These are phyloP conservation scores for Vannuccia rotundouncinata DNA, from an alignment of 2,888 invertebrate species.

Conservation along the genomic window DNA sequence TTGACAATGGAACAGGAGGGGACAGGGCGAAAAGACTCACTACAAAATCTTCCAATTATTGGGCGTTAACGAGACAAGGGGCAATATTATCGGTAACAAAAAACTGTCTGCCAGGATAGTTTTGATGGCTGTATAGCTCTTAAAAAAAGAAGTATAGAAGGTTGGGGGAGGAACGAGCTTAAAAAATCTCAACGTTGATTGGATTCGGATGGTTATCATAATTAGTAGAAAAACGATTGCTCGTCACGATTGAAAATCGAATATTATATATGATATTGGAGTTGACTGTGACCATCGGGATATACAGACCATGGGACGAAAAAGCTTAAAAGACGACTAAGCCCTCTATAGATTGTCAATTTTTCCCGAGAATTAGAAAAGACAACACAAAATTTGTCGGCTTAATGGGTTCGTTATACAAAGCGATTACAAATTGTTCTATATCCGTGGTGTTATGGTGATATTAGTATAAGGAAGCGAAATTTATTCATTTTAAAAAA, in stretches of 20 bases:
- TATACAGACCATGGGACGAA: neutral
- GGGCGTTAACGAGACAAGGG: neutral
- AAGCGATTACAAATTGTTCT: constrained; percentile 10
- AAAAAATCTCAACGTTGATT: constrained; percentile 24
- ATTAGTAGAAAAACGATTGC: constrained; percentile 19
- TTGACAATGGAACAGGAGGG: neutral
- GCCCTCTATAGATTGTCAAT: constrained; percentile 14
- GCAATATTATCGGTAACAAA: neutral
- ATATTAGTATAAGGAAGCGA: too few relatives aligned
- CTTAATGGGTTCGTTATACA: constrained; percentile 26
- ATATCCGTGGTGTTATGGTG: too few relatives aligned
- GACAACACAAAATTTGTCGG: neutral
- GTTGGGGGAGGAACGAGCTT: neutral
- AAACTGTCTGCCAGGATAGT: neutral
- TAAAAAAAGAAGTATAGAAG: neutral
- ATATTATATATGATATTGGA: neutral
- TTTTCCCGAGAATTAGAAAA: constrained; percentile 4
- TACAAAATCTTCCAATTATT: constrained; percentile 22
- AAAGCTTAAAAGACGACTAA: neutral
- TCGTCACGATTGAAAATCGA: neutral
- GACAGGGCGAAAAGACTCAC: neutral
- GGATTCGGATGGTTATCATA: constrained; percentile 8
- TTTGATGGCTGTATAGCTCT: neutral
- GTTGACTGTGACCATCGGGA: neutral
- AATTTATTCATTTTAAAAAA: too few relatives aligned